Evolutionary conservation across 2,888 invertebrate species (phyloP).

Genomic region (Synanthedon tipuliformis): DNA sequence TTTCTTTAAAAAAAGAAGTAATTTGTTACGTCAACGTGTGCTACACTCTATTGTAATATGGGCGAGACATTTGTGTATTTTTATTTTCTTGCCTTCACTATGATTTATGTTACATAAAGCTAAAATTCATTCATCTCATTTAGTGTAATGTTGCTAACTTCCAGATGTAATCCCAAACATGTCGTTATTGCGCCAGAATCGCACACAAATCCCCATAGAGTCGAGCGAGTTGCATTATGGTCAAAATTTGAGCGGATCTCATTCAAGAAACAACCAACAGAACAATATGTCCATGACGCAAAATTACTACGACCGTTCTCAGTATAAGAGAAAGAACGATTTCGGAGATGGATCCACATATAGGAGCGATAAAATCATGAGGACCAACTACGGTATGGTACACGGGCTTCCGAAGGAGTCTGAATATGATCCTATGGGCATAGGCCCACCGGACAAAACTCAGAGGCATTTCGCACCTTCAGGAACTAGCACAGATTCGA

Average conservation of each 20-base stretch:
- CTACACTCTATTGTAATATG: too few relatives aligned
- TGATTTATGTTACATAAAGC: too few relatives aligned
- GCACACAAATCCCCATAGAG: conserved; percentile 44
- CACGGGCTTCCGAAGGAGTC: conserved; percentile 36
- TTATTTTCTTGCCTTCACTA: too few relatives aligned
- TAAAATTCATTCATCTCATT: background rate
- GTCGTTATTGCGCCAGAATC: conserved; percentile 43
- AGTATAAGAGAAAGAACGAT: conserved; percentile 55
- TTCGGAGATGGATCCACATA: conserved; percentile 48
- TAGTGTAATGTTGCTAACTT: conserved; percentile 8
- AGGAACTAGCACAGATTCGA: conserved; percentile 35
- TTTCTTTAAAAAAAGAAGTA: too few relatives aligned
- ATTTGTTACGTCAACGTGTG: too few relatives aligned
- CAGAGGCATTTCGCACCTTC: conserved; percentile 42
- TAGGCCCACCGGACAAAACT: conserved; percentile 32
- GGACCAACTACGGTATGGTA: conserved; percentile 45
- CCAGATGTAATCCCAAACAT: conserved; percentile 50
- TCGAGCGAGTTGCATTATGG: conserved; percentile 53
- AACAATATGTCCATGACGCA: conserved; percentile 40
- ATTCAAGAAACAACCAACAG: conserved; percentile 28
- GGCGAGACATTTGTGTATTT: too few relatives aligned
- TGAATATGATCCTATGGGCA: conserved; percentile 36
- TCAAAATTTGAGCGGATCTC: conserved; percentile 31
- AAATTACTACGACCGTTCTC: conserved; percentile 48
- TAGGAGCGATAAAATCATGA: conserved; percentile 56